Evolutionary conservation across 2,797 vertebrate genomes (phyloP), one percentile per base, ranked within the genome.

Genomic region (Lepidocolaptes lacrymiger): DNA sequence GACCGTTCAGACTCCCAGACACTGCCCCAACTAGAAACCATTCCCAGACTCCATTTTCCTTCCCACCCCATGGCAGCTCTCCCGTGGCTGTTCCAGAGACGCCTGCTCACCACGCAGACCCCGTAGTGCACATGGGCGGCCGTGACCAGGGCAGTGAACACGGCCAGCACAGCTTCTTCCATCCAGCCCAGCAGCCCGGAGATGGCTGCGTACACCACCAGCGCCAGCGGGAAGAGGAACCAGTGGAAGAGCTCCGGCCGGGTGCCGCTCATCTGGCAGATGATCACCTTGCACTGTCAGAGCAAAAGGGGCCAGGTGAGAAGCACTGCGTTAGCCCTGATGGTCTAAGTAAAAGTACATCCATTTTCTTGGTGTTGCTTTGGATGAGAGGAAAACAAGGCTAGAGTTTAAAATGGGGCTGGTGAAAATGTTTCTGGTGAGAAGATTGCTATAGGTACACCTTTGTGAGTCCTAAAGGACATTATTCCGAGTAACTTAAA

Each of bases 231-330:
- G 77, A 95, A 83, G 37, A 97, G 92, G 66, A 96, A 83, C 94
- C 95, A 96, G 73, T 95, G 95, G 34, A 96, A 80, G 10, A 92
- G 89, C 75, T 93, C 96, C 0, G 94, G 95, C 30, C 5, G 95
- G 7, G 95, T 97, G 83, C 95, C 85, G 62, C 95, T 97, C 95
- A 96, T 96, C 89, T 96, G 96, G 88, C 96, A 97, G 67, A 92
- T 15, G 49, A 98, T 96, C 89, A 97, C 95, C 77, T 95, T 95
- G 91, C 95, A 97, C 96, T 94, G 85, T 26, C 1, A 3, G 86
- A 85, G 71, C 66, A 71, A 85, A 84, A 62, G 37, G 55, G 2
- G 2, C 9, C 24, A 11, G 39, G 79, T 91, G 61, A 93, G 85
- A 79, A n/a, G 28, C 0, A 1, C 36, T 43, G 41, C n/a, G n/a